Evolutionary conservation across 2,888 invertebrate genomes (phyloP).

Genomic region (Celastrina argiolus): DNA sequence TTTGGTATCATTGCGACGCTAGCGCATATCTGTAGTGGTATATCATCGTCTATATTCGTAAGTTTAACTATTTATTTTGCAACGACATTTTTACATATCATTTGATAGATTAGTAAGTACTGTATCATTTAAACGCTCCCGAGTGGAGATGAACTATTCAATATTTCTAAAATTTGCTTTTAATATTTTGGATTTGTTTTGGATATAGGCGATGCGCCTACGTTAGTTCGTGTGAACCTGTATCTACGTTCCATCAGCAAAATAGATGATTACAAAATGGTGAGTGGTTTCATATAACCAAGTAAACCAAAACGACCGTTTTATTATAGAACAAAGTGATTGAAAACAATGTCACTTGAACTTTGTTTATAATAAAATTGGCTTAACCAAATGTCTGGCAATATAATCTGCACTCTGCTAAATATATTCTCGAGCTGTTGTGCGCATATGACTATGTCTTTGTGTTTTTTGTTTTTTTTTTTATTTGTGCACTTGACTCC

Average conservation of each 20-base stretch:
- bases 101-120: conserved; percentile 20
- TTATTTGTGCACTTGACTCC: conserved; percentile 34
- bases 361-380: conserved; percentile 67
- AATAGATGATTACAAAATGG: conserved; percentile 99
- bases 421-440: conserved; percentile 59
- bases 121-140: background rate
- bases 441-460: conserved; percentile 53
- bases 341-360: conserved; percentile 26
- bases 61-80: conserved; percentile 24
- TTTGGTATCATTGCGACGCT: conserved; percentile 17
- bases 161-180: conserved; percentile 28
- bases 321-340: conserved; percentile 61
- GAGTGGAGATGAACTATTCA: background rate
- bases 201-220: conserved; percentile 87
- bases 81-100: conserved; percentile 22
- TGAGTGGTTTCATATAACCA: conserved; percentile 81
- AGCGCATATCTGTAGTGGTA: conserved; percentile 14
- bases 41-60: conserved; percentile 6
- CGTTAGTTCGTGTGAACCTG: conserved; percentile 95
- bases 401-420: conserved; percentile 63
- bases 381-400: conserved; percentile 52
- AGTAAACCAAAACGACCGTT: conserved; percentile 46
- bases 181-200: conserved; percentile 46
- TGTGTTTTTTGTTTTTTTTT: conserved; percentile 41
- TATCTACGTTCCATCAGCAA: conserved; percentile 98